These are phyloP conservation scores for Drosophila aff. DNA, from an alignment of 1,140 invertebrate genomes.

Conservation along the genomic window DNA sequence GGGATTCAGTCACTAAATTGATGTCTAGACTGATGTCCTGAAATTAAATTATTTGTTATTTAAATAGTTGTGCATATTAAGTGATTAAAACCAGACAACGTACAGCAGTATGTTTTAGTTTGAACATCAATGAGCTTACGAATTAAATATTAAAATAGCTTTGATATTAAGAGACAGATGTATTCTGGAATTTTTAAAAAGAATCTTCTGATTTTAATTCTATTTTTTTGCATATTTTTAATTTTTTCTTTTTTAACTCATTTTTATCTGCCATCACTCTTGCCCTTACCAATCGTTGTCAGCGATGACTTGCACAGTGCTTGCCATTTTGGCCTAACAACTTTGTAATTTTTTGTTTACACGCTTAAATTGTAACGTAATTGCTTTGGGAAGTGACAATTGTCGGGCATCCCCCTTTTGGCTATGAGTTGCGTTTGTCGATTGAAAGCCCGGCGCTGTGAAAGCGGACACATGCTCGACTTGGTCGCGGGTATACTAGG, in stretches of 20 bases:
- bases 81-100: not conserved
- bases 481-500: slow-evolving; percentile 37
- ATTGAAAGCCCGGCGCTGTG: slow-evolving; percentile 65
- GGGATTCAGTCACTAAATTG: not conserved
- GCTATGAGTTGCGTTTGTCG: slow-evolving; percentile 43
- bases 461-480: slow-evolving; percentile 74
- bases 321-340: slow-evolving; percentile 79
- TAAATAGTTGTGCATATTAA: not conserved
- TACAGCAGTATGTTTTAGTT: not conserved
- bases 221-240: not conserved
- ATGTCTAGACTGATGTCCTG: slow-evolving; percentile 1
- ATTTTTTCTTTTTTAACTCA: no score
- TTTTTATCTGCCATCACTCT: slow-evolving; percentile 1
- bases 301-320: slow-evolving; percentile 70
- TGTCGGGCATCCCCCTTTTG: slow-evolving; percentile 47
- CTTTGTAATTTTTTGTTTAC: slow-evolving; percentile 84
- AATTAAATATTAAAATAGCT: not conserved
- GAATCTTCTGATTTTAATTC: not conserved
- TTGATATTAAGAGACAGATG: not conserved
- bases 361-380: slow-evolving; percentile 81
- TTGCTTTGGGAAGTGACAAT: slow-evolving; percentile 82
- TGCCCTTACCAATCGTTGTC: slow-evolving; percentile 13
- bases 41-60: not conserved
- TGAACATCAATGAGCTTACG: not conserved
- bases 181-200: not conserved